phyloP scores from a whole-genome alignment of 1,140 invertebrate species.

The Lordiphosa clarofinis region DNA sequence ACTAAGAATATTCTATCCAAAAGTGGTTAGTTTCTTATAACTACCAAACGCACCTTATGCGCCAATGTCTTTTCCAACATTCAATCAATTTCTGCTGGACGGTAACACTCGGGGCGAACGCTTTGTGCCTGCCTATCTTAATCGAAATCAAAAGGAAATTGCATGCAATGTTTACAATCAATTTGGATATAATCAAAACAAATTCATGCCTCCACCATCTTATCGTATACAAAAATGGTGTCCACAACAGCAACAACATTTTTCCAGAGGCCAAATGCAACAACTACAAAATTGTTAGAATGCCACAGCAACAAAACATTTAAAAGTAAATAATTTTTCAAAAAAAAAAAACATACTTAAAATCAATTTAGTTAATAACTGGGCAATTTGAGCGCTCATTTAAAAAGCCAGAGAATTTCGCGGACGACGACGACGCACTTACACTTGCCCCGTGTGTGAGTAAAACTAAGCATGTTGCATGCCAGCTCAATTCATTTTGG shows the following conservation, averaged over 20 bases:
- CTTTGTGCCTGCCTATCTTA: slow-evolving; percentile 34
- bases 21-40: too few species aligned
- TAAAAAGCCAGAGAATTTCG: too few species aligned
- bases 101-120: slow-evolving; percentile 3
- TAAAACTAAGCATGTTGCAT: slow-evolving; percentile 71
- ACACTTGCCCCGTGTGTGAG: slow-evolving; percentile 20
- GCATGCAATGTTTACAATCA: slow-evolving; percentile 67
- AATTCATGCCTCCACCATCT: too few species aligned
- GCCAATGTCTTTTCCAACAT: too few species aligned
- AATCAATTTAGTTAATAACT: slow-evolving; percentile 79
- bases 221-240: too few species aligned
- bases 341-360: slow-evolving; percentile 65
- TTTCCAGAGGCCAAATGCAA: slow-evolving; percentile 19
- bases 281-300: slow-evolving; percentile 29
- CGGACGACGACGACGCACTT: slow-evolving; percentile 1
- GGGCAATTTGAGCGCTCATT: slow-evolving; percentile 59
- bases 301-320: slow-evolving; percentile 62
- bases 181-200: slow-evolving; percentile 30
- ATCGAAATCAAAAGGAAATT: slow-evolving; percentile 61
- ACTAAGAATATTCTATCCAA: too few species aligned
- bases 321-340: slow-evolving; percentile 71
- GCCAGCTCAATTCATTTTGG: slow-evolving; percentile 73
- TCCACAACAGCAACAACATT: background rate
- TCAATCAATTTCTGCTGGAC: background rate
- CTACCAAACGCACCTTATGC: too few species aligned